Evolutionary conservation across 2,797 vertebrate genomes (phyloP), one percentile per base, ranked within the genome.

Genomic region (Dicrostonyx torquatus): DNA sequence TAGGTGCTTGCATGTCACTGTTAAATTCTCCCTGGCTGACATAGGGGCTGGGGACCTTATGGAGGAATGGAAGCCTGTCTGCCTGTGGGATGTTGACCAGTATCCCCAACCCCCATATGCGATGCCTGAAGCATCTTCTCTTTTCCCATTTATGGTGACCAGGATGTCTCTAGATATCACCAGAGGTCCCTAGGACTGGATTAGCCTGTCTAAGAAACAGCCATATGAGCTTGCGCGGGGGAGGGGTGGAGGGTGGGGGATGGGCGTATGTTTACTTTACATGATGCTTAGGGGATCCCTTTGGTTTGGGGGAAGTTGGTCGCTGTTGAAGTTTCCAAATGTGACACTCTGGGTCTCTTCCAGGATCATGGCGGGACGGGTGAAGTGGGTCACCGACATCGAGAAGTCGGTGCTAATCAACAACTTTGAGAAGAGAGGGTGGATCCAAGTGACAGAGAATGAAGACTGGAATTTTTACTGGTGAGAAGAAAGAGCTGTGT

Each of bases 391-490:
- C 97, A 99, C 99, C 26, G 99, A 99, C 78, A 99, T 99, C 75
- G 99, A 99, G 98, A 99, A 99, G 97, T 99, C 99, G 0, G 99
- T 99, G 97, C 98, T 99, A 88, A 99, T 99, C 98, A 99, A 99
- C 97, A 99, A 99, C 98, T 99, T 99, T 94, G 99, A 99, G 97
- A 99, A 99, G 98, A 99, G 99, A 97, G 99, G 99, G 91, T 99
- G 99, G 99, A 90, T 99, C 88, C 99, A 99, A 94, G 99, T 99
- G 90, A 97, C 99, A 3, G 99, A 99, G 93, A 99, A 97, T 66
- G 99, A 99, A 82, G 99, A 99, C 94, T 99, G 99, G 99, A 99
- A 99, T 97, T 99, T 99, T 97, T 99, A 99, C 98, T 99, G 99
- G 99, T 99, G 79, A 98, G 98, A 83, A 3, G 0, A 0, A n/a